Evolutionary conservation across 1,140 invertebrate species (phyloP), one percentile per base, ranked within the genome.

Genomic region (Centruroides sculpturatus): DNA sequence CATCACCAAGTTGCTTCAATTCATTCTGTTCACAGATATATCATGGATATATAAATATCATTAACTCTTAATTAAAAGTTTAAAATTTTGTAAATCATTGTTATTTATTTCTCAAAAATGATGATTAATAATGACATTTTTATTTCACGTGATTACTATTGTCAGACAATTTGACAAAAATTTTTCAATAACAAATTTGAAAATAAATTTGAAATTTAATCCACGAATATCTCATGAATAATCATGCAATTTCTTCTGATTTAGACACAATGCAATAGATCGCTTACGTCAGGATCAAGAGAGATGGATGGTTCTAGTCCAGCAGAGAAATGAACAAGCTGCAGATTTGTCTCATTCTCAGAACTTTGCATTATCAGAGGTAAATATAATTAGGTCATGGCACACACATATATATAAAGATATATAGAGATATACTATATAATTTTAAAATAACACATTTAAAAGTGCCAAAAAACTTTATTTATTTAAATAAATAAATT

Each of bases 281-380:
- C 60, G 55, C 47, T 46, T 47, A 10, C 62, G 55, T 54, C 55
- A 41, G 23, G 60, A 65, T 11, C 57, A 62, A 49, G 64, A 65
- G 47, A 65, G 57, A 35, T 65, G 64, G 64, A 41, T 62, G 46
- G 60, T 52, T 9, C 53, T 59, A 11, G 35, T 61, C 4, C 56
- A 57, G n/a, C 63, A 65, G 35, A 59, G 62, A 59, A 59, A 57
- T 59, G 57, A 65, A 12, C 57, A 56, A 54, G 23, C 49, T 23
- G 36, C 57, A 57, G 7, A 13, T 23, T 57, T 56, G 35, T 10
- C 35, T 47, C 55, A 60, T 49, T 49, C 54, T 34, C 62, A 59
- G 12, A 57, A 57, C 11, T 63, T 46, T 54, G 35, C 57, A 47
- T 3, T 48, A 11, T 47, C 53, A 5, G 62, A 63, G 47, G 62